These are phyloP conservation scores for Psilopogon haemacephalus DNA, from an alignment of 2,113 vertebrate genomes.

Conservation along the genomic window DNA sequence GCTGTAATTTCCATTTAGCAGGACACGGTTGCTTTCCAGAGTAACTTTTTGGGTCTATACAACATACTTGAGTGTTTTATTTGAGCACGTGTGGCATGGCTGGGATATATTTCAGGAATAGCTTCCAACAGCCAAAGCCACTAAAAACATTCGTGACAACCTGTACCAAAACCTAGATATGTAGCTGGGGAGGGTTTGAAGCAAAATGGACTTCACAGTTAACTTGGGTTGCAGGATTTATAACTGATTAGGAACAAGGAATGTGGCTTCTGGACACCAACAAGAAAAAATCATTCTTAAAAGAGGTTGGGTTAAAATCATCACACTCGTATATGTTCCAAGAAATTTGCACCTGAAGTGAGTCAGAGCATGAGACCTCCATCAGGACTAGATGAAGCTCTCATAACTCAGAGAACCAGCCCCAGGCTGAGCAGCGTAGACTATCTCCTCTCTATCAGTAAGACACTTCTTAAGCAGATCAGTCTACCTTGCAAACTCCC, in stretches of 20 bases:
- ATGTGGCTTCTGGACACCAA: not conserved
- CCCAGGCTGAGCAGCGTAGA: not conserved
- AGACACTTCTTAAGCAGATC: not conserved
- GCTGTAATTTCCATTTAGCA: slow-evolving; percentile 13
- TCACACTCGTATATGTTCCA: fast-evolving
- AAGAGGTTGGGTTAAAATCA: not conserved
- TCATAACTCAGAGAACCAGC: not conserved
- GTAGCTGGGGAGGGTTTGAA: not conserved
- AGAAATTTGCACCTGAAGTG: not conserved
- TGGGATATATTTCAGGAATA: not conserved
- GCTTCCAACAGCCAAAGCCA: not conserved
- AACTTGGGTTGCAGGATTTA: not conserved
- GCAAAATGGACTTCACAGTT: not conserved
- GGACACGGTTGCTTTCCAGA: not conserved
- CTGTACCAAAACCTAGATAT: not conserved
- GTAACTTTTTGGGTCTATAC: not conserved
- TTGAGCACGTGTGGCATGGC: not conserved
- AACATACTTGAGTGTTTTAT: slow-evolving; percentile 1
- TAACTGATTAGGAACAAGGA: not conserved
- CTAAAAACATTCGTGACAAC: not conserved
- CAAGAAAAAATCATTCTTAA: not conserved
- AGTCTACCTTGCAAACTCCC: fast-evolving
- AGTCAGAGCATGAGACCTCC: not conserved
- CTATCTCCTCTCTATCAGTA: not conserved
- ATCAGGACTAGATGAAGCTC: fast-evolving